Evolutionary conservation across 2,113 vertebrate species (phyloP), one percentile per base, ranked within the genome.

Genomic region (Tapirus terrestris): DNA sequence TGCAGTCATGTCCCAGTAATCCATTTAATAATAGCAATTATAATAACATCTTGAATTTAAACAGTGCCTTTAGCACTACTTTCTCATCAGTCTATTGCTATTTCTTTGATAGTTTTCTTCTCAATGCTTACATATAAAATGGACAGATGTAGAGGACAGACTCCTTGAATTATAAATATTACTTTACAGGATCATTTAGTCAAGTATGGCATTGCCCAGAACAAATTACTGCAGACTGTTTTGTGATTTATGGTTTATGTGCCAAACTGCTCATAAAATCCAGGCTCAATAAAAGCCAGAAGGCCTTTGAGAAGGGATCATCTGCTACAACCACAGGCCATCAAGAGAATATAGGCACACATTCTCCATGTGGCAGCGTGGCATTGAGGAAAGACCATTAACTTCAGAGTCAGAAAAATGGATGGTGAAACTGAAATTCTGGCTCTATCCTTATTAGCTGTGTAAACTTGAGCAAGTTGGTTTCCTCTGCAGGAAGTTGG

Each of bases 21-120:
- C 39, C 58, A 81, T 48, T 94, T 95, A 95, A 81, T 95, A 95
- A 93, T 79, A 84, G 76, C 45, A 81, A 90, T 81, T 92, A 93
- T 61, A 85, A 95, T 18, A 81, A 61, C 16, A 94, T 72, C 92
- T 93, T 82, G 31, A 96, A 89, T 90, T 91, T 89, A 94, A 96
- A 93, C 21, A 43, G 56, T 4, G 27, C 86, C 79, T 83, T 93
- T 39, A 94, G 94, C 43, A 89, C n/a, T 93, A 12, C 70, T 79
- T 79, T 94, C 61, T 97, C 77, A 73, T 82, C 60, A 43, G 61
- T 85, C 76, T 29, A 23, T 88, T 93, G 31, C 68, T 83, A 36
- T 73, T 90, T 82, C 76, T 89, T 72, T 56, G n/a, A 83, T 68
- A 14, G 43, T n/a, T 89, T 96, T 87, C 48, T 25, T 97, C 29